Base-by-base conservation (phyloP, 2,888 invertebrate species). In the Argynnis bischoffii region DNA sequence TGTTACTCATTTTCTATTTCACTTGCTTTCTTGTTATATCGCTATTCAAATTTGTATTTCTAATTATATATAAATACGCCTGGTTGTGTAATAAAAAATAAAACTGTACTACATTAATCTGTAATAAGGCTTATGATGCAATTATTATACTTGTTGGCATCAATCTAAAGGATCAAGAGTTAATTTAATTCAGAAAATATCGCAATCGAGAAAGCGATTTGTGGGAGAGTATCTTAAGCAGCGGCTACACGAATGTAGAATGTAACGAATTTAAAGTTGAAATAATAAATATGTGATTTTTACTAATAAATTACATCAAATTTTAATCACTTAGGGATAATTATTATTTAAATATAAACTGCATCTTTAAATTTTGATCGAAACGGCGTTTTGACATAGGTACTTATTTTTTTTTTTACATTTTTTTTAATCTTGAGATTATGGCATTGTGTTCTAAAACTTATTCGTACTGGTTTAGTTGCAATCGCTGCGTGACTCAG, bases 151-250 rank as follows among this genome's bases (percentile, higher is more conserved):
- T 35, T 55, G 35, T 11, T n/a, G 6, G 13, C n/a, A n/a, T 55
- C 35, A 15, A 14, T 11, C 15, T 26, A 26, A 59, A 59, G 48
- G 61, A 61, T 61, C 51, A 61, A 63, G 54, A 53, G 56, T 55
- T 67, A 55, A 71, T 72, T 71, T 69, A 63, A 67, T 67, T 65
- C 59, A 63, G 65, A 63, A 63, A 65, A 46, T 73, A 74, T 78
- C 73, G 75, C 74, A 78, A 80, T 75, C 71, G 77, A 76, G 82
- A 82, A 82, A 82, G 80, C 78, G 72, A 77, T 72, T 72, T 74
- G 73, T 69, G 66, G 53, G 64, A 71, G 72, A 70, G 56, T 54
- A 55, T 56, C 55, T 47, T 55, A 51, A n/a, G 60, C 31, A 31
- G 15, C 35, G 61, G 35, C 18, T 41, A 53, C 51, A 53, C 18